phyloP scores from a whole-genome alignment of 2,113 vertebrate species.

The Romanogobio albipinnatus region DNA sequence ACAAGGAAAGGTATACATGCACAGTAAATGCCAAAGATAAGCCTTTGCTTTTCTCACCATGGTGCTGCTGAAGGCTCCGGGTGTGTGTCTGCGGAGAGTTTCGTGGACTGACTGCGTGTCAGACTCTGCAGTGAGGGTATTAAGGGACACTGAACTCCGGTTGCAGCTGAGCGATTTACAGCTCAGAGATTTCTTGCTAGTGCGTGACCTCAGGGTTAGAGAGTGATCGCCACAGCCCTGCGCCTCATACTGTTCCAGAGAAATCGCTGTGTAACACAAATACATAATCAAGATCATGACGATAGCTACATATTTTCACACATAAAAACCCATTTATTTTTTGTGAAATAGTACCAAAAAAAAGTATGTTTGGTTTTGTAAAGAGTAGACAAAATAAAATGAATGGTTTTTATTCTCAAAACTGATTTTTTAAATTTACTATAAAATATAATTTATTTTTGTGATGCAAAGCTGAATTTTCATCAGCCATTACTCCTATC shows the following conservation, averaged over 20 bases:
- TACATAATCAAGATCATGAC: neutral
- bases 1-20: neutral
- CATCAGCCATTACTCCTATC: too few relatives aligned
- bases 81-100: conserved; percentile 54
- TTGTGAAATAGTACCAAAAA: neutral
- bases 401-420: too few relatives aligned
- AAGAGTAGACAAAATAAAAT: neutral
- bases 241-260: conserved; percentile 83
- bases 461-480: too few relatives aligned
- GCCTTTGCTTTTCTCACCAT: conserved; percentile 79
- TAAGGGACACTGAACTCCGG: conserved; percentile 71
- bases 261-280: conserved; percentile 69
- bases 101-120: conserved; percentile 62
- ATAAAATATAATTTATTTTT: too few relatives aligned
- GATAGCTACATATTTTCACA: too few relatives aligned
- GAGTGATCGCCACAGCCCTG: conserved; percentile 61
- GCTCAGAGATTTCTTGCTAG: conserved; percentile 64
- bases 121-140: conserved; percentile 67
- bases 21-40: neutral
- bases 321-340: neutral
- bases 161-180: conserved; percentile 70
- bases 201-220: conserved; percentile 61
- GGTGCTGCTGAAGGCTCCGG: conserved; percentile 86
- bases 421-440: too few relatives aligned
- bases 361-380: neutral